Base-by-base conservation (phyloP, 1,140 invertebrate genomes). In the Orius insidiosus region DNA sequence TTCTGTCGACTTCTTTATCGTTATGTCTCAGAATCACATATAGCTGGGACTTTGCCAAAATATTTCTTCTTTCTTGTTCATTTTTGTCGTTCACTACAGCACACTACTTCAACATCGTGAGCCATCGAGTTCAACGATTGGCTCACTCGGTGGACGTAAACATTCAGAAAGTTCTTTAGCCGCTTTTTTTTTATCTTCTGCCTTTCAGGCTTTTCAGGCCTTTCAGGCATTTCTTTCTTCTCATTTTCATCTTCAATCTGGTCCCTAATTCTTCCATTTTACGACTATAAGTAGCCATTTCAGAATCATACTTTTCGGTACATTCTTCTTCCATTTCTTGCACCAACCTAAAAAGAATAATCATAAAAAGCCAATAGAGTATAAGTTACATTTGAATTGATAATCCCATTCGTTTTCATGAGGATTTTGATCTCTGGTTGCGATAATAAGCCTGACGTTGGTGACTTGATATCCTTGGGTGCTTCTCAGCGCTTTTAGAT, bases 131-230 rank as follows among this genome's bases (percentile, higher is more conserved):
- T 58, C 47, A 5, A 73, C 56, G 14, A 59, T 53, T 7, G 68
- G 69, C 47, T 72, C 69, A 24, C 63, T 67, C 0, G 68, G 65
- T 18, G 63, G 59, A 49, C 60, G 55, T 24, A 69, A 63, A 35
- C 64, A 56, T 30, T 65, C 58, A 4, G 56, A 51, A 36, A 66
- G 61, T 24, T 62, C 57, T 13, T 54, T 50, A 8, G 49, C 51
- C 2, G 65, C 46, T 14, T 58, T 56, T 6, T 47, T 52, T 60
- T 57, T 24, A 41, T 19, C 14, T 10, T 34, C 11, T 5, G 65
- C 49, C 32, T 43, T 13, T 13, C 45, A 10, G 14, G 7, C 15
- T 31, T 50, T 19, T 35, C 31, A 2, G 34, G 41, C 18, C 46
- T 41, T 18, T 33, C 19, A 13, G 30, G 49, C 47, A 46, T 37